phyloP scores from a whole-genome alignment of 2,113 vertebrate species.

The Asarcornis scutulata region DNA sequence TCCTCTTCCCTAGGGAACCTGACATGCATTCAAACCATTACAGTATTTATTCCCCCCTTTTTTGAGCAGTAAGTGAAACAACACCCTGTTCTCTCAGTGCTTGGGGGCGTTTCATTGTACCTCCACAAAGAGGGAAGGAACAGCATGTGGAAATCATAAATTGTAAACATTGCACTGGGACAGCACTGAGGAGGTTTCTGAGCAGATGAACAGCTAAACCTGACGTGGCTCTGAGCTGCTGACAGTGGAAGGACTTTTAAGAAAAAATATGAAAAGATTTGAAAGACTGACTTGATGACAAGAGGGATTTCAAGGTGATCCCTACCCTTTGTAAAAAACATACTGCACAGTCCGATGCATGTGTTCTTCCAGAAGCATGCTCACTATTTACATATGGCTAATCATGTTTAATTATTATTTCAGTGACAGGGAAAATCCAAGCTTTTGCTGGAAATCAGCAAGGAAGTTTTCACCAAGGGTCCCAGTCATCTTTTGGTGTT shows the following conservation, averaged over 20 bases:
- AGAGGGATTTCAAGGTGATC: neutral
- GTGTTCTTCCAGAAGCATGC: neutral
- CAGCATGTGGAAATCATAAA: neutral
- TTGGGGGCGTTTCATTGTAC: neutral
- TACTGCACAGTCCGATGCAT: neutral
- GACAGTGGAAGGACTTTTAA: neutral
- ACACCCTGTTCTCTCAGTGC: neutral
- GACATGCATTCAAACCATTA: neutral
- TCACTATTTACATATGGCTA: neutral
- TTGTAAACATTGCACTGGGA: neutral
- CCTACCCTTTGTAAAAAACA: neutral
- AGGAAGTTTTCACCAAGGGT: neutral
- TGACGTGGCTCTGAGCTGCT: neutral
- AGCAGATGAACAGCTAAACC: neutral
- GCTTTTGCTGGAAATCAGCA: neutral
- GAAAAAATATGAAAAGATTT: neutral
- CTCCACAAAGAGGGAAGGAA: neutral
- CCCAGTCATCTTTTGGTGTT: neutral
- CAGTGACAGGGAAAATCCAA: neutral
- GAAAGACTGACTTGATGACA: neutral
- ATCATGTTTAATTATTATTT: neutral
- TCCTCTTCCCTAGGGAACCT: neutral
- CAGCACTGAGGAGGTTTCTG: neutral
- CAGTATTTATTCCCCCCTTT: neutral
- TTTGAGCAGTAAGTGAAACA: neutral